Evolutionary conservation across 2,797 vertebrate genomes (phyloP).

Genomic region (Melopsittacus undulatus): DNA sequence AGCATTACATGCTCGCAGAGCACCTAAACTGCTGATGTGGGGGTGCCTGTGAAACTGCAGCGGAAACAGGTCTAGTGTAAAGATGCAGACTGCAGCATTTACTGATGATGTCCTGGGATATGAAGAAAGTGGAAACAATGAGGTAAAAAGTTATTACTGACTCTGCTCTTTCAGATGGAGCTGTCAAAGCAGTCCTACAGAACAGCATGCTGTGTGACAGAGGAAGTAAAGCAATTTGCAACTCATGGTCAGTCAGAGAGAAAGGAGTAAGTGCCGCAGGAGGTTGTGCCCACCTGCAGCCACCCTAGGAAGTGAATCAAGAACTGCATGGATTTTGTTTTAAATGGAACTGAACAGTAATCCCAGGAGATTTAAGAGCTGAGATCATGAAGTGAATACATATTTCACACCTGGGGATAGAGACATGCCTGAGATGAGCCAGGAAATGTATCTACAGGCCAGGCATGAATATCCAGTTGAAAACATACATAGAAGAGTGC

Average conservation of each 20-base stretch:
- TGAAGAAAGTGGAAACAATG: neutral
- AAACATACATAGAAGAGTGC: slow-evolving; percentile 4
- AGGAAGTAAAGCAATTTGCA: neutral
- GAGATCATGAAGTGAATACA: slow-evolving; percentile 38
- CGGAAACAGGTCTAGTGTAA: neutral
- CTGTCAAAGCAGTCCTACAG: neutral
- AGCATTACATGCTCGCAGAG: neutral
- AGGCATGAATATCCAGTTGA: slow-evolving; percentile 38
- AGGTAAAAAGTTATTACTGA: neutral
- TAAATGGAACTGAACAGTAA: slow-evolving; percentile 52
- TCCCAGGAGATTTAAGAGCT: slow-evolving; percentile 39
- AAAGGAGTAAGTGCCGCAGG: neutral
- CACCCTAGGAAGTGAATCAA: neutral
- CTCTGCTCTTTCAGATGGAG: neutral
- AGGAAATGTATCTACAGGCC: slow-evolving; percentile 60
- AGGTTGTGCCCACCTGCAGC: neutral
- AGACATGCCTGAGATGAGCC: slow-evolving; percentile 62
- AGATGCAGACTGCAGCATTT: neutral
- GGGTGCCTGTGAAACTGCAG: neutral
- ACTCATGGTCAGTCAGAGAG: neutral
- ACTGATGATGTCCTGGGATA: neutral
- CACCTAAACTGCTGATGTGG: rapidly evolving
- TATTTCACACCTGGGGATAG: slow-evolving; percentile 60
- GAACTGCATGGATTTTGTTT: slow-evolving; percentile 16
- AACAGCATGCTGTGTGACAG: neutral